Evolutionary conservation across 1,140 invertebrate species (phyloP).

Genomic region (Hylaeus anthracinus): DNA sequence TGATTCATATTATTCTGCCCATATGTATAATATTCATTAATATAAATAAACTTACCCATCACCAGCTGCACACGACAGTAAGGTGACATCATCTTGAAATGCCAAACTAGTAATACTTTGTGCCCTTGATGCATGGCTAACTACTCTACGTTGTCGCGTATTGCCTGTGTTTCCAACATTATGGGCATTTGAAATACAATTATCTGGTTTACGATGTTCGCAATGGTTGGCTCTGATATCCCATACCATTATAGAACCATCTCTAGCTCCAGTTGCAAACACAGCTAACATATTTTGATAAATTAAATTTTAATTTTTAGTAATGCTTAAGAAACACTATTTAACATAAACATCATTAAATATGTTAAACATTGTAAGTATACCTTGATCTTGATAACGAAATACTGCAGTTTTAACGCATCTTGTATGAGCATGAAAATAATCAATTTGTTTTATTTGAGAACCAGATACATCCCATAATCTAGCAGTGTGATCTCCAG

Average conservation of each 20-base stretch:
- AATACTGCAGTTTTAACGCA: slow-evolving; percentile 91
- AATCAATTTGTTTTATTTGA: slow-evolving; percentile 79
- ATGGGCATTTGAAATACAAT: slow-evolving; percentile 84
- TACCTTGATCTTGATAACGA: slow-evolving; percentile 83
- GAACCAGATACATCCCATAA: slow-evolving; percentile 86
- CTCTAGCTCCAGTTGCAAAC: slow-evolving; percentile 92
- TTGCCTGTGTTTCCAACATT: slow-evolving; percentile 78
- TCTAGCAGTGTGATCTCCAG: slow-evolving; percentile 90
- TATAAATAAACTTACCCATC: slow-evolving; percentile 84
- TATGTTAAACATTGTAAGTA: slow-evolving; percentile 38
- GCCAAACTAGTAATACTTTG: slow-evolving; percentile 89
- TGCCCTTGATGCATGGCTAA: slow-evolving; percentile 65
- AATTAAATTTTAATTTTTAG: not conserved
- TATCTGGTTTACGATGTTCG: slow-evolving; percentile 82
- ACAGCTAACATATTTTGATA: slow-evolving; percentile 80
- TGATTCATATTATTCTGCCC: not conserved
- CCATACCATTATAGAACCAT: slow-evolving; percentile 92
- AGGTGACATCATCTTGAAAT: slow-evolving; percentile 88
- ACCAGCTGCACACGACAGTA: slow-evolving; percentile 91
- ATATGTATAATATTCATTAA: not conserved
- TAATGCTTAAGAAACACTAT: not conserved
- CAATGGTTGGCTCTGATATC: slow-evolving; percentile 85
- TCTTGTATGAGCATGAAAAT: slow-evolving; percentile 87
- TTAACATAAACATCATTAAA: not conserved
- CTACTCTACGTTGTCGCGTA: slow-evolving; percentile 77